Conservation (phyloP, 1,140 invertebrate genomes). For the Drosophila nebulosa region DNA sequence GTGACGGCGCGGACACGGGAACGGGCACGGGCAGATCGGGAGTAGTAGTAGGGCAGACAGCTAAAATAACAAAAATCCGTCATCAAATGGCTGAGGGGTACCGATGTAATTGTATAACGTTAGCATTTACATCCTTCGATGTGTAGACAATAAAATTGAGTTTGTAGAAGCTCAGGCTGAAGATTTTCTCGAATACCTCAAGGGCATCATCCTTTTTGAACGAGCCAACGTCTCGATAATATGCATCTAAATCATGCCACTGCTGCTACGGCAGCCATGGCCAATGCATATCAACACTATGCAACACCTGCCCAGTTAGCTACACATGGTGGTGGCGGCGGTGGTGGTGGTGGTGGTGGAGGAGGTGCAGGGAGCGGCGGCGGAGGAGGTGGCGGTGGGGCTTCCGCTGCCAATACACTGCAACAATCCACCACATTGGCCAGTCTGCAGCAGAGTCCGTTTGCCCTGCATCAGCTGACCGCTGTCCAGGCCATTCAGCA, state of each 20-base stretch:
- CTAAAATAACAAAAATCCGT: conserved; percentile 74
- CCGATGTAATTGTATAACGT: conserved; percentile 64
- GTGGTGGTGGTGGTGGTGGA: conserved; percentile 17
- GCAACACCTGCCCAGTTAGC: conserved; percentile 67
- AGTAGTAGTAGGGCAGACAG: conserved; percentile 54
- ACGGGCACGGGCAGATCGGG: conserved; percentile 32
- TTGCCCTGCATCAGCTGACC: conserved; percentile 71
- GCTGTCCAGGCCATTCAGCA: conserved; percentile 79
- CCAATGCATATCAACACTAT: conserved; percentile 78
- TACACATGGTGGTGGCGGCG: conserved; percentile 50
- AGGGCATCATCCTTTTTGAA: conserved; percentile 23
- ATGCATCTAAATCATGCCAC: conserved; percentile 80
- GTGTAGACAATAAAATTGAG: conserved; percentile 62
- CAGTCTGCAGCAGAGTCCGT: conserved; percentile 67
- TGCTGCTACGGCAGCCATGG: conserved; percentile 73
- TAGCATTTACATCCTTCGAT: conserved; percentile 32
- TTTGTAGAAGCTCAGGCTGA: conserved; percentile 24
- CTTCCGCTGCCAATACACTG: conserved; percentile 32
- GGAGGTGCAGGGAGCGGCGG: conserved; percentile 21
- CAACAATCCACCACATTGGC: conserved; percentile 71
- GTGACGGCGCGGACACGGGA: conserved; percentile 38
- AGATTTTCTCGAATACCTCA: conserved; percentile 69
- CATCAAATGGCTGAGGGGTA: conserved; percentile 59
- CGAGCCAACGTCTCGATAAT: background rate
- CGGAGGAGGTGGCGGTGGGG: conserved; percentile 27